Base-by-base conservation (phyloP, 64 coral and sea anemone genomes). In the Orbicella faveolata region DNA sequence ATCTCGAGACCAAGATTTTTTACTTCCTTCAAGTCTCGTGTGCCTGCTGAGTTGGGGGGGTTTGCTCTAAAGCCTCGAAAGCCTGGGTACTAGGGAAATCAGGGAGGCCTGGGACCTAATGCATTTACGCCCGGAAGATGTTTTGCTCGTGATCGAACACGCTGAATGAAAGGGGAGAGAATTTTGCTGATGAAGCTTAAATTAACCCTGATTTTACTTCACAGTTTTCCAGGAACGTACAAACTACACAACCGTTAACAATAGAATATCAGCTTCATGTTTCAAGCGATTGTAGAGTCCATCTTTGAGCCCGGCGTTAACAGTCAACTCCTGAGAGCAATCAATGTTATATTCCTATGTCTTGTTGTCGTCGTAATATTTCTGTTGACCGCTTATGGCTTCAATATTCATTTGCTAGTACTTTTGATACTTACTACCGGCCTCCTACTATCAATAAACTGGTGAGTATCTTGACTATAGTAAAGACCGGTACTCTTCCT, bases 301-400 rank as follows among this genome's bases (percentile, higher is more conserved):
- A 91, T 96, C 48, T 94, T 96, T 88, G 91, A 93, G 51, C 92
- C 95, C 4, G 95, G 95, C 72, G 95, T 96, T 4, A 96, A 90
- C 88, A 90, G 74, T 19, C 83, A 90, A 37, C 82, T 96, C 12
- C 89, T 93, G 64, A 87, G 39, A 88, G 91, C 88, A 36, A 51
- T 96, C 72, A 96, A 96, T 48, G 41, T 93, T 30, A 87, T 70
- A 33, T 96, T 96, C 59, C 26, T 94, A 17, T 90, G 88, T 34
- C 85, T 96, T 51, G 68, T 96, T n/a, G 33, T 83, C 1, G 77
- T 96, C 26, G 79, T 76, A 16, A 77, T 90, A 17, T 62, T 53
- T 15, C 34, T 96, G 76, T 82, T 96, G 41, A 34, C 93, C 20
- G 12, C 36, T 21, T 73, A 85, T 67, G 95, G 95, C 61, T 96